Evolutionary conservation across 2,113 vertebrate genomes (phyloP).

Genomic region (Nicator chloris): DNA sequence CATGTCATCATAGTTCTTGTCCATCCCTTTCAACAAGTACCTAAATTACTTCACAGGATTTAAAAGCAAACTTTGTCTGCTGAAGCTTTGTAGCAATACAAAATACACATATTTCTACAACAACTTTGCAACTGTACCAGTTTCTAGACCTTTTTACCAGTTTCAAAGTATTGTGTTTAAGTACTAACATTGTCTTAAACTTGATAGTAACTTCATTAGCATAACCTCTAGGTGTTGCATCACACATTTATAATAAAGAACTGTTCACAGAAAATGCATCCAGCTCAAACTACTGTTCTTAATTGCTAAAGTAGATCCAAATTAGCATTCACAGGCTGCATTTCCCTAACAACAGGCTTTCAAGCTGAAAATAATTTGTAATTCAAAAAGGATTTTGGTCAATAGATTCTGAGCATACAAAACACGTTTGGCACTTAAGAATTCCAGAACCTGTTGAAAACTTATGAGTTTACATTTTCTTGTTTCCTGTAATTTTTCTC

Average conservation of each 20-base stretch:
- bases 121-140: background rate
- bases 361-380: slow-evolving; percentile 66
- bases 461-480: slow-evolving; percentile 35
- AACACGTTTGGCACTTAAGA: slow-evolving; percentile 32
- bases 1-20: background rate
- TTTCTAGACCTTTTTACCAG: background rate
- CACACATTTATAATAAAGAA: background rate
- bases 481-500: slow-evolving; percentile 15
- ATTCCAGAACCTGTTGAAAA: slow-evolving; percentile 49
- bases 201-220: background rate
- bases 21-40: background rate
- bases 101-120: background rate
- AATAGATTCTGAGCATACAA: slow-evolving; percentile 37
- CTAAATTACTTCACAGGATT: background rate
- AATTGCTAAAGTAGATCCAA: slow-evolving; percentile 46
- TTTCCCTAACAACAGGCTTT: slow-evolving; percentile 62
- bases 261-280: background rate
- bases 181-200: background rate
- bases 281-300: slow-evolving; percentile 29
- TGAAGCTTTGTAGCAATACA: background rate
- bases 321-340: slow-evolving; percentile 60
- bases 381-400: slow-evolving; percentile 62
- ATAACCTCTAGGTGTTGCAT: background rate
- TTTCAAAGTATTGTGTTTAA: background rate
- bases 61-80: background rate